Percentiles rank a stretch among this genome's conserved stretches.
These are phyloP conservation scores for Oreocharis arfaki DNA, from an alignment of 2,113 vertebrate genomes.

Conservation along the genomic window DNA sequence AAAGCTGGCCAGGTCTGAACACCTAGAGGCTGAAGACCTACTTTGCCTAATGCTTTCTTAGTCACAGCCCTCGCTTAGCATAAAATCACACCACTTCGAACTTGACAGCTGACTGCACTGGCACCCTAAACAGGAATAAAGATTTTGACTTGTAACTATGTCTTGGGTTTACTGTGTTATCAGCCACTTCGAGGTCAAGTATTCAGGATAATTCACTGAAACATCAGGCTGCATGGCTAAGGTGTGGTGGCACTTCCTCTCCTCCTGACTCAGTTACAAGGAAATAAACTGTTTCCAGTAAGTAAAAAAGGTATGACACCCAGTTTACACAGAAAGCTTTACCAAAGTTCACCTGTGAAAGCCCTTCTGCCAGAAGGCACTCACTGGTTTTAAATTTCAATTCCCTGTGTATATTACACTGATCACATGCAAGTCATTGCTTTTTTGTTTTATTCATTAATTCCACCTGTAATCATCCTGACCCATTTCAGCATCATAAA, in stretches of 20 bases:
- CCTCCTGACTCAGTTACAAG: background rate
- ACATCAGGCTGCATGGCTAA: accelerated
- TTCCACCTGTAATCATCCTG: background rate
- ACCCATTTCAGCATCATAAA: background rate
- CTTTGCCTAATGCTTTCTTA: background rate
- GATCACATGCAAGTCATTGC: accelerated
- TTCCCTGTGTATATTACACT: background rate
- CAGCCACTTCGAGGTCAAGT: background rate
- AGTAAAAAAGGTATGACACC: background rate
- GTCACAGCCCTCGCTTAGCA: background rate
- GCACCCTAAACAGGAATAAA: background rate
- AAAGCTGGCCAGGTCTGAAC: background rate
- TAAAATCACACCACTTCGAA: background rate
- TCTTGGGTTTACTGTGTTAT: background rate
- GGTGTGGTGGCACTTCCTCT: accelerated
- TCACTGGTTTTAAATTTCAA: background rate
- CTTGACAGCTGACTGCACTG: background rate
- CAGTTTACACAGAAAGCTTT: background rate
- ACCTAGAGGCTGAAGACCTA: background rate
- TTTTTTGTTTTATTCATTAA: background rate
- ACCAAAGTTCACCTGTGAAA: background rate
- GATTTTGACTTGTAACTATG: background rate
- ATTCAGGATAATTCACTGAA: background rate
- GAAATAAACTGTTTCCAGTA: background rate
- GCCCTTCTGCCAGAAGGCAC: background rate